Conservation (phyloP, 1,140 invertebrate genomes). For the Venturia canescens region DNA sequence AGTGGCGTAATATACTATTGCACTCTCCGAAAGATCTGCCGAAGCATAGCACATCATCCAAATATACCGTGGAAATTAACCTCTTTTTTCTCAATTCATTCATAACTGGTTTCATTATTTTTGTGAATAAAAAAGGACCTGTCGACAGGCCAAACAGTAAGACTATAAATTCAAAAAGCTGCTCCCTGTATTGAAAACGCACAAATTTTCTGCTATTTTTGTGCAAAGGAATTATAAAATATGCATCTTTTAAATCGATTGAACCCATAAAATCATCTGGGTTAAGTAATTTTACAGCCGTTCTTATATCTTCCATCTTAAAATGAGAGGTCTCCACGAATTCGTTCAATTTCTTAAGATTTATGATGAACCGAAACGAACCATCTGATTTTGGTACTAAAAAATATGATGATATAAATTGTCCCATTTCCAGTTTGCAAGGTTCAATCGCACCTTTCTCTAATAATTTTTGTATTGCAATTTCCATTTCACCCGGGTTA, state of each 20-base stretch:
- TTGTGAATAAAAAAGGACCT: constrained; percentile 52
- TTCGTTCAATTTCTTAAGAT: constrained; percentile 14
- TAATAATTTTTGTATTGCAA: too few relatives aligned
- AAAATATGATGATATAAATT: too few relatives aligned
- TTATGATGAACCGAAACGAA: background rate
- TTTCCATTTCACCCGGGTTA: too few relatives aligned
- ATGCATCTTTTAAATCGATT: constrained; percentile 41
- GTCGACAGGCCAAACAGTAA: constrained; percentile 44
- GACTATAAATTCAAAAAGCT: constrained; percentile 51
- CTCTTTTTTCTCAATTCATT: constrained; percentile 40
- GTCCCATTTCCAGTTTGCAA: too few relatives aligned
- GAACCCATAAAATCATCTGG: constrained; percentile 24
- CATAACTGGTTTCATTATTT: constrained; percentile 51
- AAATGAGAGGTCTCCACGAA: background rate
- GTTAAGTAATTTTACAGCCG: background rate
- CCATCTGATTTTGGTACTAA: too few relatives aligned
- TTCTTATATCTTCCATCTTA: constrained; percentile 27
- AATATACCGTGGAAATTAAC: constrained; percentile 29
- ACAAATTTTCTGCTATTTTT: constrained; percentile 51
- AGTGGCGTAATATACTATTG: too few relatives aligned
- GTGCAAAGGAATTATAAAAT: constrained; percentile 52
- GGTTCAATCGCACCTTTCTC: too few relatives aligned
- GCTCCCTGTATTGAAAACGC: constrained; percentile 45
- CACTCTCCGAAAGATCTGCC: background rate
- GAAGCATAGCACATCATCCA: constrained; percentile 37